Evolutionary conservation across 2,888 invertebrate species (phyloP).

Genomic region (Agrochola lota): DNA sequence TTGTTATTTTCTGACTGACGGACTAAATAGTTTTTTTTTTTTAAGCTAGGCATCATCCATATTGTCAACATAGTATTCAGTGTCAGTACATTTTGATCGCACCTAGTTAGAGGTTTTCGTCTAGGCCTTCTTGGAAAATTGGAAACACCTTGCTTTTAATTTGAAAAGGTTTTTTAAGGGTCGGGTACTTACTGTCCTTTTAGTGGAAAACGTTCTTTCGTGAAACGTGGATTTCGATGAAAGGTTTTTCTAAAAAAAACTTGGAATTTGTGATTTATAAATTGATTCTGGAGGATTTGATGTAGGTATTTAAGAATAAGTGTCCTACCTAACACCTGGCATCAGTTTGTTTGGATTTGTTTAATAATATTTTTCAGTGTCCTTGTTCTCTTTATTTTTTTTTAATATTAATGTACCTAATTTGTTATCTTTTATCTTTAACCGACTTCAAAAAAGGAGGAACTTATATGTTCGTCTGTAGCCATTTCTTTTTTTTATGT

Average conservation of each 20-base stretch:
- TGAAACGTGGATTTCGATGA: not conserved
- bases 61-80: not conserved
- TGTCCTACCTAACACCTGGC: not conserved
- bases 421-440: too few relatives aligned
- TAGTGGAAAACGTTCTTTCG: not conserved
- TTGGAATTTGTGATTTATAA: not conserved
- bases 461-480: too few relatives aligned
- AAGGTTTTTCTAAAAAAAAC: not conserved
- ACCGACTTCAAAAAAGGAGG: too few relatives aligned
- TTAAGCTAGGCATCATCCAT: too few relatives aligned
- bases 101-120: not conserved
- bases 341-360: not conserved
- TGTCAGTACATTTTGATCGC: not conserved
- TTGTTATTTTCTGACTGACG: too few relatives aligned
- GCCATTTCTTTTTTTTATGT: too few relatives aligned
- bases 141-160: constrained; percentile 11
- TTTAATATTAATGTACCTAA: not conserved
- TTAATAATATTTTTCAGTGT: not conserved
- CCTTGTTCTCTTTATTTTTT: not conserved
- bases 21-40: too few relatives aligned
- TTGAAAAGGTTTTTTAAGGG: constrained; percentile 24
- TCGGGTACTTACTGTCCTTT: not conserved
- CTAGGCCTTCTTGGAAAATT: not conserved
- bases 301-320: not conserved
- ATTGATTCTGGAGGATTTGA: constrained; percentile 15